Percentiles rank a stretch among this genome's conserved stretches.
Evolutionary conservation across 2,797 vertebrate species (phyloP).

Genomic region (Phoeniculus purpureus): DNA sequence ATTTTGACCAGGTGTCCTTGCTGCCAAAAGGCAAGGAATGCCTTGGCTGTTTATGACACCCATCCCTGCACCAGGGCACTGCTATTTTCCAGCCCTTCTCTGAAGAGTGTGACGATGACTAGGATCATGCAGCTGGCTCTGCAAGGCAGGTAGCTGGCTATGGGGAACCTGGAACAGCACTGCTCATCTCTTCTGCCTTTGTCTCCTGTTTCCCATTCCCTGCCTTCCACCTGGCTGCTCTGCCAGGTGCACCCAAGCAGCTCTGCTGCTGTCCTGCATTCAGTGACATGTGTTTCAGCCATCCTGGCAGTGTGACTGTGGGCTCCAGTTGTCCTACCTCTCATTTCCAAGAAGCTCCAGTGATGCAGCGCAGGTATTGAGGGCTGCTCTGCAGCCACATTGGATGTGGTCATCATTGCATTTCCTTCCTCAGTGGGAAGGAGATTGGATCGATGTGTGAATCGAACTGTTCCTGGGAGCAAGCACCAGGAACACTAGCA

Average conservation of each 20-base stretch:
- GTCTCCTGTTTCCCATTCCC: not conserved
- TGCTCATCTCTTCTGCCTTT: not conserved
- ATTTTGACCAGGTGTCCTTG: not conserved
- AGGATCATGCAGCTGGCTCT: not conserved
- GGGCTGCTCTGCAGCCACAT: not conserved
- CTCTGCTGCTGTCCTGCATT: not conserved
- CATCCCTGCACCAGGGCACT: not conserved
- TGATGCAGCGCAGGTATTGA: not conserved
- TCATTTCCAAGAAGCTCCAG: not conserved
- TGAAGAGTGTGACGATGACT: not conserved
- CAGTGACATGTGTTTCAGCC: fast-evolving
- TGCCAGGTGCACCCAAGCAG: not conserved
- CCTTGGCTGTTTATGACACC: not conserved
- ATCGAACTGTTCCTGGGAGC: not conserved
- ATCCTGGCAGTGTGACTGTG: not conserved
- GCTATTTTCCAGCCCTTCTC: not conserved
- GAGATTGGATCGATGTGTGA: not conserved
- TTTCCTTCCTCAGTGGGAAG: slow-evolving; percentile 52
- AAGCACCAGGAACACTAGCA: not conserved
- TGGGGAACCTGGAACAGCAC: not conserved
- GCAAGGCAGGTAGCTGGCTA: not conserved
- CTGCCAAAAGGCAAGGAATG: not conserved
- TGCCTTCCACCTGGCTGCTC: not conserved
- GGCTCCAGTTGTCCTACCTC: not conserved
- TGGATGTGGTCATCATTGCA: not conserved